Evolutionary conservation across 2,113 vertebrate genomes (phyloP).

Genomic region (Calidris pugnax): DNA sequence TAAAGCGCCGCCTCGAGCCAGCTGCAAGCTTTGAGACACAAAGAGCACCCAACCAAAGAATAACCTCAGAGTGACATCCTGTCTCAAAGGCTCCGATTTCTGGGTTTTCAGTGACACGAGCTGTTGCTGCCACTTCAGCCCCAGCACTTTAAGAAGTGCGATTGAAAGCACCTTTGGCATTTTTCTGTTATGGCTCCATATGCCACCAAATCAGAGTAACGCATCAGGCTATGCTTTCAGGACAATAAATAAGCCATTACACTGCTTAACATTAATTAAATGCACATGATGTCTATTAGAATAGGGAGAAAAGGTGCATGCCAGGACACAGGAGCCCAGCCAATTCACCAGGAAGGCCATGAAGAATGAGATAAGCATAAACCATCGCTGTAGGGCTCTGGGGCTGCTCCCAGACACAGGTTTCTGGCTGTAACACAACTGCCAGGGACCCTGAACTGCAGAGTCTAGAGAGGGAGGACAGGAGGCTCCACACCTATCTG

Average conservation of each 20-base stretch:
- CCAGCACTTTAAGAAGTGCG: not conserved
- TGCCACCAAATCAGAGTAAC: not conserved
- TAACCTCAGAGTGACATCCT: not conserved
- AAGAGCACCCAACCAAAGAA: not conserved
- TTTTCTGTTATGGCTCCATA: not conserved
- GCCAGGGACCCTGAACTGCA: not conserved
- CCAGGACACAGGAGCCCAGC: not conserved
- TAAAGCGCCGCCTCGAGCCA: not conserved
- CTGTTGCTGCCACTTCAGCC: rapidly evolving
- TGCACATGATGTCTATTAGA: not conserved
- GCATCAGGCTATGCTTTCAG: not conserved
- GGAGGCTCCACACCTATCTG: not conserved
- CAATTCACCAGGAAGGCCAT: not conserved
- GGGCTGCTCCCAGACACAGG: not conserved
- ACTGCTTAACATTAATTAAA: not conserved
- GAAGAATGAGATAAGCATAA: not conserved
- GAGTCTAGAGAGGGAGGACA: not conserved
- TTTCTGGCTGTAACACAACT: not conserved
- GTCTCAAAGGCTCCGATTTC: not conserved
- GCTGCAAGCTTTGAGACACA: not conserved
- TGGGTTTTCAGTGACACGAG: not conserved
- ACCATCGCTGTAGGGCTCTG: not conserved
- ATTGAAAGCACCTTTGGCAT: not conserved
- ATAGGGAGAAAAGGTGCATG: not conserved
- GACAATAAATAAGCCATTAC: not conserved